Evolutionary conservation across 1,140 invertebrate species (phyloP).

Genomic region (Magallana angulata): DNA sequence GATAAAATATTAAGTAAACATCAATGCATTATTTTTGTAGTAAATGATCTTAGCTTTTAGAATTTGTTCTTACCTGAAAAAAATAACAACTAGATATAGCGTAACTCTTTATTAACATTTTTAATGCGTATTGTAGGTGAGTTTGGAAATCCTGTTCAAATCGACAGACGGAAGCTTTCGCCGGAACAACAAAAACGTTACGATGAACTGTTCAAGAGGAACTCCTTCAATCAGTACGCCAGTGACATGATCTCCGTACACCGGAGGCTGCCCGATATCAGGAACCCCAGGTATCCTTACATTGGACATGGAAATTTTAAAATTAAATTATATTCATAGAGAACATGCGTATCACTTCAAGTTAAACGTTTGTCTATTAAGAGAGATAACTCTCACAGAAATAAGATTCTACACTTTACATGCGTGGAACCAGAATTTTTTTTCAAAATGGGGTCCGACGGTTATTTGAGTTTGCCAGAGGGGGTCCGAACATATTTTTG

Average conservation of each 20-base stretch:
- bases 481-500: too few relatives aligned
- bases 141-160: background rate
- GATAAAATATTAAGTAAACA: too few relatives aligned
- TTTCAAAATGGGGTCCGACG: too few relatives aligned
- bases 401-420: too few relatives aligned
- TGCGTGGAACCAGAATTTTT: too few relatives aligned
- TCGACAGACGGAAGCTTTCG: background rate
- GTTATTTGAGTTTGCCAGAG: too few relatives aligned
- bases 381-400: too few relatives aligned
- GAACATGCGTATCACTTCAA: background rate
- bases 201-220: slow-evolving; percentile 96
- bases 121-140: background rate
- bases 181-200: slow-evolving; percentile 79
- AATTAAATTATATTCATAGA: background rate
- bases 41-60: too few relatives aligned
- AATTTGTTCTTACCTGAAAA: too few relatives aligned
- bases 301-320: background rate
- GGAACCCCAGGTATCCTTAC: slow-evolving; percentile 74
- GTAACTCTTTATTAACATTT: too few relatives aligned
- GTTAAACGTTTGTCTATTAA: background rate
- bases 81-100: too few relatives aligned
- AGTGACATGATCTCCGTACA: slow-evolving; percentile 98
- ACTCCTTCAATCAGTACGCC: slow-evolving; percentile 99
- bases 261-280: slow-evolving; percentile 93
- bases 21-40: too few relatives aligned